These are phyloP conservation scores for fruit fly (Drosophila melanogaster) DNA, from an alignment of 1,140 invertebrate genomes.

Conservation along the genomic window DNA sequence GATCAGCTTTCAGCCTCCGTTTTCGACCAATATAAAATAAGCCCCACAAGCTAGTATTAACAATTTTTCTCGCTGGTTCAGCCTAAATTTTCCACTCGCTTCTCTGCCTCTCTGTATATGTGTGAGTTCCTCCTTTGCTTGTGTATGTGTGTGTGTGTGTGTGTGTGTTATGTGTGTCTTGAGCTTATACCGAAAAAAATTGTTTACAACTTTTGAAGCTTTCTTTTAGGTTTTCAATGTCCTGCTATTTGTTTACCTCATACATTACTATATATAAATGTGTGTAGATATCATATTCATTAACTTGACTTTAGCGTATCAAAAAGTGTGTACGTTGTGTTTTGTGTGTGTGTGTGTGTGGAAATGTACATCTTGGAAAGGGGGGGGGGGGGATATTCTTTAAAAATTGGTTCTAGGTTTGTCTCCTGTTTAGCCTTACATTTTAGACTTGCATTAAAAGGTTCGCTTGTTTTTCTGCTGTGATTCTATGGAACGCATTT, in stretches of 20 bases:
- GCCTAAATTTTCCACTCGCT: conserved; percentile 12
- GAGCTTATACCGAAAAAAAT: conserved; percentile 60
- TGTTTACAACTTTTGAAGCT: conserved; percentile 52
- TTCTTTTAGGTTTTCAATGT: conserved; percentile 55
- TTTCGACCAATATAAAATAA: conserved; percentile 59
- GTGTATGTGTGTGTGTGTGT: conserved; percentile 26
- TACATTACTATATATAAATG: conserved; percentile 45
- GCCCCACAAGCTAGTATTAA: conserved; percentile 60
- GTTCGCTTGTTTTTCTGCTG: conserved; percentile 3
- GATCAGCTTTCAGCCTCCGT: conserved; percentile 18
- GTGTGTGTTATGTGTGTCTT: conserved; percentile 23
- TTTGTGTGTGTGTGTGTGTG: conserved; percentile 6
- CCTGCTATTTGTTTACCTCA: conserved; percentile 50
- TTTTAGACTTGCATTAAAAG: conserved; percentile 38
- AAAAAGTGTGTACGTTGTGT: conserved; percentile 27
- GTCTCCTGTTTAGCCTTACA: conserved; percentile 21
- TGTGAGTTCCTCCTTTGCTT: conserved; percentile 31
- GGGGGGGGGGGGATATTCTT: conserved; percentile 31
- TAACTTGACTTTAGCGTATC: conserved; percentile 43
- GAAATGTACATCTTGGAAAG: conserved; percentile 57
- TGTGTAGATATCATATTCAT: conserved; percentile 44
- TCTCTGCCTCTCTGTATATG: conserved; percentile 34
- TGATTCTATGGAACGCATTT: background rate
- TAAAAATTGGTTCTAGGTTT: conserved; percentile 75
- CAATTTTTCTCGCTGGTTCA: conserved; percentile 53